These are phyloP conservation scores for Stomatorhinus walkeri DNA, from an alignment of 2,797 vertebrate species.

Conservation along the genomic window DNA sequence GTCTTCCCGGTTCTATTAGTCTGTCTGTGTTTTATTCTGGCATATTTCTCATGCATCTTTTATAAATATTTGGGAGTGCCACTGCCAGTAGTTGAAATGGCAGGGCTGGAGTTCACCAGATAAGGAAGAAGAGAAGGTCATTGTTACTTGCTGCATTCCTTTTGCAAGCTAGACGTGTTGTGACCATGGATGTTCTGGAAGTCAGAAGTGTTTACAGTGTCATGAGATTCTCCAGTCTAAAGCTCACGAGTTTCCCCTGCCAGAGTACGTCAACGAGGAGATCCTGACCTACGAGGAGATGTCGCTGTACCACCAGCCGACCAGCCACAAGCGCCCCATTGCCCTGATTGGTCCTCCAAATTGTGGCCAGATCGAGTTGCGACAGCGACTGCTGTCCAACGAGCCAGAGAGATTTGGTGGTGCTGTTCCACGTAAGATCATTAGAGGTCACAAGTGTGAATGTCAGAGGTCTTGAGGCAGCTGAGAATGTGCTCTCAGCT, in stretches of 20 bases:
- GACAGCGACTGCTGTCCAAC: constrained; percentile 74
- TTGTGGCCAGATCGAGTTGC: constrained; percentile 84
- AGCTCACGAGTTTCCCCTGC: background rate
- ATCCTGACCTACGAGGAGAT: constrained; percentile 94
- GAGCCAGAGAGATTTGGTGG: constrained; percentile 80
- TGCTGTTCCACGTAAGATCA: constrained; percentile 80
- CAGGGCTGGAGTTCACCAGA: background rate
- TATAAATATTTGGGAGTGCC: background rate
- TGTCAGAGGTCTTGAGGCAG: background rate
- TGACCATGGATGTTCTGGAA: background rate
- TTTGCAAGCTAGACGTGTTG: background rate
- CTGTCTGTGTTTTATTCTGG: background rate
- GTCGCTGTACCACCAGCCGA: constrained; percentile 90
- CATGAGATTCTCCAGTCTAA: background rate
- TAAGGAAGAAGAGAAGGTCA: background rate
- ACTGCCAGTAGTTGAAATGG: background rate
- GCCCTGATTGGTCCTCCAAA: constrained; percentile 82
- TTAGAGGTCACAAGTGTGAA: background rate
- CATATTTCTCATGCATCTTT: background rate
- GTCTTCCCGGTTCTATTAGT: background rate
- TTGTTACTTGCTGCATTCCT: background rate
- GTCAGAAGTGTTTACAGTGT: background rate
- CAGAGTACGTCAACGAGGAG: constrained; percentile 80
- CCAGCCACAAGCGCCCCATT: constrained; percentile 82
- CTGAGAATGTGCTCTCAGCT: background rate